A percentile compares a stretch with the other conserved stretches of the same genome.
These are phyloP conservation scores for Crocidura indochinensis DNA, from an alignment of 2,797 vertebrate genomes.

Conservation along the genomic window DNA sequence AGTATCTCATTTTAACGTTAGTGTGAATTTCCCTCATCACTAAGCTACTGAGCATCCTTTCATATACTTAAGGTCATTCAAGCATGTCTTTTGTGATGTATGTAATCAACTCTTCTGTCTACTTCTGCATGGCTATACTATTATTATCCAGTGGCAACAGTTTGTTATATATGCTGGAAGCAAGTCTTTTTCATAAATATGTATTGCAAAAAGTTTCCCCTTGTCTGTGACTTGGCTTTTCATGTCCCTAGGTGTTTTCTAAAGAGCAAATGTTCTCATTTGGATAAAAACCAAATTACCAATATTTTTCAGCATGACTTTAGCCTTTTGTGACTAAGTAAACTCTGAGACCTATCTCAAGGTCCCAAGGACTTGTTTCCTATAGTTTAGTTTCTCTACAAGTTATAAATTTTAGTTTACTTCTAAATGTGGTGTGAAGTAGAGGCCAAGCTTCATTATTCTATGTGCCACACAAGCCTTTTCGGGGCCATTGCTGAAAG, in stretches of 20 bases:
- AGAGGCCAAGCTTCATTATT: background rate
- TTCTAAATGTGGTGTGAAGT: background rate
- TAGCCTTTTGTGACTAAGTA: background rate
- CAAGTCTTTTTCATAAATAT: background rate
- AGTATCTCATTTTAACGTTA: background rate
- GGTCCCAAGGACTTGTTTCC: background rate
- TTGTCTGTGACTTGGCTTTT: background rate
- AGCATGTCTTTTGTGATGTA: background rate
- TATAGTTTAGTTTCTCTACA: background rate
- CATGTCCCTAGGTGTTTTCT: conserved; percentile 7
- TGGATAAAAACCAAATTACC: background rate
- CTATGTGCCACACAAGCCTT: background rate
- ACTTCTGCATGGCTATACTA: background rate
- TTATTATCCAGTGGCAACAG: background rate
- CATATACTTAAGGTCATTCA: background rate
- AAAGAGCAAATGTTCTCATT: background rate
- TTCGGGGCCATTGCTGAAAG: background rate
- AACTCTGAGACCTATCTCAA: background rate
- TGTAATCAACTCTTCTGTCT: background rate
- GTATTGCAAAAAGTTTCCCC: background rate
- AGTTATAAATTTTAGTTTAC: conserved; percentile 8
- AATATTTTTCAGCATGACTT: background rate
- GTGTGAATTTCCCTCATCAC: background rate
- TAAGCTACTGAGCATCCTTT: background rate
- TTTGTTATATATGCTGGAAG: background rate